Evolutionary conservation across 2,888 invertebrate species (phyloP), one percentile per base, ranked within the genome.

Genomic region (Tinea pellionella): DNA sequence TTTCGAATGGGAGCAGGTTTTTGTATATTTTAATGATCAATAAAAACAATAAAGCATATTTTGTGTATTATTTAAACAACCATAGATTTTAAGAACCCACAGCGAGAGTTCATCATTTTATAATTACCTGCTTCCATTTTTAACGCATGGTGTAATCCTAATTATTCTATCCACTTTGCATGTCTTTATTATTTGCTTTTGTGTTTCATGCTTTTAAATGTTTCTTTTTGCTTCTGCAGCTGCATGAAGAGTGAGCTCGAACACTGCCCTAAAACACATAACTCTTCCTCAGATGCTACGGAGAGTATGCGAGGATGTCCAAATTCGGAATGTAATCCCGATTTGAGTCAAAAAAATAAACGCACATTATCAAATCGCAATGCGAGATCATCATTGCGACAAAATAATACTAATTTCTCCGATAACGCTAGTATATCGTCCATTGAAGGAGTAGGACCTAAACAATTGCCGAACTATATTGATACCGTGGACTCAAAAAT

Each of bases 281-380:
- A 47, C 47, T 16, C 13, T 47, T 47, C 47, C 47, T 24, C 53
- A 24, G 24, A 24, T 55, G 76, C 78, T 0, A 61, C 75, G 56
- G 82, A 82, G 43, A 82, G 78, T 63, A 75, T 73, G n/a, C 78
- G 78, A 65, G 81, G 79, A 1, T 83, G 85, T 63, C 74, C 75
- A 68, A 82, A 84, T 61, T 78, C 85, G 0, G 82, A 84, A 61
- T 42, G 64, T 2, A 83, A 78, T 64, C 76, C 74, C 7, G n/a
- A 15, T 30, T 57, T 59, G 11, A 4, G 11, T 11, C 15, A 8
- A 41, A 59, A 42, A 59, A 1, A 16, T 4, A 59, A 6, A 13
- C 8, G n/a, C n/a, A 15, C 15, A 57, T 12, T 15, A 47, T 47
- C 47, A n/a, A 16, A 47, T 16, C 47, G n/a, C 13, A 47, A 47